Base-by-base conservation (phyloP, 2,888 invertebrate species). In the Julus scanicus region DNA sequence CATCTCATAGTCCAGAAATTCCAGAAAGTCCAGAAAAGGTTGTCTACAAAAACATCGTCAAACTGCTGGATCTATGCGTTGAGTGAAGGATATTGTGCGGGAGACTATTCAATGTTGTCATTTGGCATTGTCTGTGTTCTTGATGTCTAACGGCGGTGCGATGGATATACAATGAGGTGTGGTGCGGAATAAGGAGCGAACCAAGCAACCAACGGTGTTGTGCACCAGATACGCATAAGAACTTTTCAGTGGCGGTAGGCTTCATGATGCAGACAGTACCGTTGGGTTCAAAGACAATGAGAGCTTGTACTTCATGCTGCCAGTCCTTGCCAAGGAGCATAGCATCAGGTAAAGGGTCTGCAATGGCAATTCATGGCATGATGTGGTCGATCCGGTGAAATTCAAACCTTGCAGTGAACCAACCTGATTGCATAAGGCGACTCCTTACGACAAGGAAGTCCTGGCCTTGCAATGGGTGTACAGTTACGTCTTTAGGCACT, bases 331-430 rank as follows among this genome's bases (percentile, higher is more conserved):
- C 63, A n/a, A 87, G 40, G 1, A 87, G 20, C 71, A 87, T 63
- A 1, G 87, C n/a, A 39, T 37, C 80, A 37, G 84, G 87, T 40
- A 87, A 39, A 2, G 17, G 17, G 37, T 87, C 80, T 0, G 49
- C 44, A 11, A 87, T 37, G n/a, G 37, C 63, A n/a, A 87, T 39
- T 0, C 37, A 29, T 4, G 87, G 84, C 87, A 87, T 86, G 4
- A 80, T 15, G 29, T 87, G 53, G 15, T 87, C 80, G 40, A 87
- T 85, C 20, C 80, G 57, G n/a, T n/a, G n/a, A n/a, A n/a, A n/a
- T n/a, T n/a, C n/a, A n/a, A n/a, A n/a, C n/a, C n/a, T n/a, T 39
- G 71, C 39, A 8, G 87, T 87, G 39, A 87, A n/a, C 87, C 87
- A 87, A 1, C 87, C 87, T 6, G 29, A 15, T 29, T 84, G 87